Evolutionary conservation across 2,888 invertebrate species (phyloP), one percentile per base, ranked within the genome.

Genomic region (Acholoe squamosa): DNA sequence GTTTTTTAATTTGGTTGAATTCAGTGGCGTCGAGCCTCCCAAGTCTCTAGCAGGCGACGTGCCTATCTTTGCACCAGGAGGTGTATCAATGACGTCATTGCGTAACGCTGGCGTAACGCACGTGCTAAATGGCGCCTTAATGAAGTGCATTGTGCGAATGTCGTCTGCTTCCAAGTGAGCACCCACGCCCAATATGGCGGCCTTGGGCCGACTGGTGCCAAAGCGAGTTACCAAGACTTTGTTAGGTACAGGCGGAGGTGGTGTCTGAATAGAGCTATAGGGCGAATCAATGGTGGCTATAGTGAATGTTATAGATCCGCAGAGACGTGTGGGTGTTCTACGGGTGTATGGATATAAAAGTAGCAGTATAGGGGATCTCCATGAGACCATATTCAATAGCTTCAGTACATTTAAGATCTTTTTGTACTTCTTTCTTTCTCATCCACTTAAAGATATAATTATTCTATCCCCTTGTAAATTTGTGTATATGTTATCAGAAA

Each of bases 91-190:
- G 84, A 51, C 52, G 84, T 51, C 52, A 84, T 84, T 84, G 84
- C 84, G 43, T 84, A 84, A 84, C 52, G 84, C 84, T n/a, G 84
- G 43, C 84, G 84, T 84, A 84, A 84, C 84, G 22, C 84, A 84
- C 84, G 84, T 51, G 84, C 22, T 25, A 84, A 84, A 84, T 34
- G 84, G 84, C 84, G 84, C 84, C 43, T 22, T 84, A 84, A 84
- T 84, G 34, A 84, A 84, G 84, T 25, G 84, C 52, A 84, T 84
- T 84, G 84, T 61, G 61, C n/a, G 61, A n/a, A 61, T 61, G 61
- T 84, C 84, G 84, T 84, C 84, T 84, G 84, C 84, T 84, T 84
- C 84, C 84, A 84, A 84, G 84, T 84, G 84, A 84, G 43, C 84
- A 25, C 84, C 84, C 84, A 16, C 22, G 84, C 25, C 71, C 71